phyloP scores from a whole-genome alignment of 2,113 vertebrate genomes.

The Perca schrenkii region DNA sequence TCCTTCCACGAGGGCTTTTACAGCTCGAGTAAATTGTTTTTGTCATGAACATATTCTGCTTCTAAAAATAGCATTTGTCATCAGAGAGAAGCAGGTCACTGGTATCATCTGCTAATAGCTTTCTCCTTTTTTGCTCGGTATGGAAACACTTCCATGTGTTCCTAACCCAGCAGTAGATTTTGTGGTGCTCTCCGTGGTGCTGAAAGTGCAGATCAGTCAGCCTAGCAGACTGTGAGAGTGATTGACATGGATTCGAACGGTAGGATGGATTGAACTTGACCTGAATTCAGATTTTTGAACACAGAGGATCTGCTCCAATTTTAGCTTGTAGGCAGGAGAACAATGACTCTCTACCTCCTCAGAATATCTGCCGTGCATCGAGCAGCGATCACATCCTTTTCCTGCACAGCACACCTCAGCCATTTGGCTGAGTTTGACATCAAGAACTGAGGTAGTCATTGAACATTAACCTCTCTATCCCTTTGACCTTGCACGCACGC shows the following conservation, averaged over 20 bases:
- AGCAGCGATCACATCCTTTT: conserved; percentile 3
- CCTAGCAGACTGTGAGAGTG: conserved; percentile 48
- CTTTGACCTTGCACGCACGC: conserved; percentile 51
- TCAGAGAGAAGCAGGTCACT: conserved; percentile 38
- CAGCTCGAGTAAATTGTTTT: conserved; percentile 19
- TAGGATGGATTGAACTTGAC: conserved; percentile 73
- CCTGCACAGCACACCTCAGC: conserved; percentile 8
- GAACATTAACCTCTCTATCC: conserved; percentile 53
- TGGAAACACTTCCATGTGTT: conserved; percentile 28
- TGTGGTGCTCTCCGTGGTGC: conserved; percentile 76
- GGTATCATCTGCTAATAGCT: conserved; percentile 38
- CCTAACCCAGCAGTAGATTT: conserved; percentile 9
- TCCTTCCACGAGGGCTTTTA: neutral
- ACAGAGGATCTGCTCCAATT: conserved; percentile 69
- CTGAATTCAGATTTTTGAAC: conserved; percentile 72
- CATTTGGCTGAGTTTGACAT: conserved; percentile 55
- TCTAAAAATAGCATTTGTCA: conserved; percentile 38
- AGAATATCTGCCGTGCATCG: conserved; percentile 13
- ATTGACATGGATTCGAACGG: conserved; percentile 66
- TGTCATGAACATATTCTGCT: conserved; percentile 8
- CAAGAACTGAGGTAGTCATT: conserved; percentile 46
- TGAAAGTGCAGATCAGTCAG: conserved; percentile 74
- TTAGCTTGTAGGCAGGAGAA: conserved; percentile 48
- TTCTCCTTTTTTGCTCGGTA: conserved; percentile 13
- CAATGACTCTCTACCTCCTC: conserved; percentile 36